Evolutionary conservation across 2,797 vertebrate species (phyloP).

Genomic region (Eurystomus glaucurus): DNA sequence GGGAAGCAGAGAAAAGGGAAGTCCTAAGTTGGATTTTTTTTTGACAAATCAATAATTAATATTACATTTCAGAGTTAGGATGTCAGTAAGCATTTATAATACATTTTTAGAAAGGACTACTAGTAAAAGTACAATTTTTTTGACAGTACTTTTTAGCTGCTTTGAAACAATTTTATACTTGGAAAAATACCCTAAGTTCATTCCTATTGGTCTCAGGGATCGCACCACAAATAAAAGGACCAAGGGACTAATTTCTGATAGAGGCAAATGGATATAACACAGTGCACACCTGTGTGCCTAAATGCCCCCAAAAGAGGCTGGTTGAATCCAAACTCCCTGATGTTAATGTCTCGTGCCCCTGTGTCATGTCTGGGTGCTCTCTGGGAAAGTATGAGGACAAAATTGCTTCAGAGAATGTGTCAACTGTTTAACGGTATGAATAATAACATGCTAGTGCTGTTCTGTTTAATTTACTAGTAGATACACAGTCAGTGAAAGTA

Average conservation of each 20-base stretch:
- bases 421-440: background rate
- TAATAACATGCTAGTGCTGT: background rate
- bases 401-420: background rate
- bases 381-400: background rate
- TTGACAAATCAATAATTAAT: background rate
- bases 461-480: conserved; percentile 1
- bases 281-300: background rate
- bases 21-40: background rate
- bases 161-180: background rate
- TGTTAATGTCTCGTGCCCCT: background rate
- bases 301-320: background rate
- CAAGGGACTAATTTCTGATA: background rate
- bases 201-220: background rate
- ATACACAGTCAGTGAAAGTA: background rate
- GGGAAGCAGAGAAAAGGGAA: background rate
- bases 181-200: background rate
- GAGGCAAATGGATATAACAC: background rate
- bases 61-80: background rate
- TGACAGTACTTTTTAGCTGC: background rate
- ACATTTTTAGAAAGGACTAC: background rate
- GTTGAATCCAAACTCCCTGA: background rate
- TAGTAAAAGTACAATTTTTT: background rate
- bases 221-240: background rate
- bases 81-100: background rate
- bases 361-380: background rate